Evolutionary conservation across 2,797 vertebrate genomes (phyloP), one percentile per base, ranked within the genome.

Genomic region (Vireo griseus): DNA sequence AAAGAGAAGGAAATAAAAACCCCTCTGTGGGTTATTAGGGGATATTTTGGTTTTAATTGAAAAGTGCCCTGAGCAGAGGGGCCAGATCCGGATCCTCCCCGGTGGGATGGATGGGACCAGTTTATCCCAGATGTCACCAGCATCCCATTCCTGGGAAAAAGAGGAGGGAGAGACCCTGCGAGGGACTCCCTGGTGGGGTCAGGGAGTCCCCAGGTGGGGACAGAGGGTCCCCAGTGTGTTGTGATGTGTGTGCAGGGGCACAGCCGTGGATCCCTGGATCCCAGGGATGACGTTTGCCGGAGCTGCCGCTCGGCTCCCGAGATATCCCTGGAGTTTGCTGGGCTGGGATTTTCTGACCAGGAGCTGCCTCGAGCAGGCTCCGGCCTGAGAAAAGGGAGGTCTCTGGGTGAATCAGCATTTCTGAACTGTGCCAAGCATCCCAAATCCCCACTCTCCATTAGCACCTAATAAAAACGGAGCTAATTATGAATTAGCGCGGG

Each of bases 351-450:
- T 52, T 57, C 26, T 39, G 69, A 14, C 47, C 59, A 16, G 73
- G 61, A 93, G 83, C 85, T 55, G 80, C 88, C 71, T 68, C 3
- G 62, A 62, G 50, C 65, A 59, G 62, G 18, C 62, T 58, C 1
- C 2, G 47, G 85, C 28, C 87, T 61, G 96, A 95, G 80, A 75
- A 94, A 86, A 61, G 66, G 45, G 52, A 87, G 91, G 88, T 95
- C 95, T 96, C 94, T 6, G 35, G 77, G 94, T 96, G 94, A 94
- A 98, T 98, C 97, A 97, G 97, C 97, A 97, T 98, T 97, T 97
- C 88, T 85, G 92, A 92, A 96, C 95, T 95, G 97, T 92, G 96
- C 94, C 95, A 79, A 57, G 92, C 97, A 96, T 97, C 94, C 86
- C 95, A 96, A 97, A 94, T 59, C 97, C 88, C 90, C 94, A 93